Conservation (phyloP, 2,888 invertebrate genomes). For the Bellardia bayeri region DNA sequence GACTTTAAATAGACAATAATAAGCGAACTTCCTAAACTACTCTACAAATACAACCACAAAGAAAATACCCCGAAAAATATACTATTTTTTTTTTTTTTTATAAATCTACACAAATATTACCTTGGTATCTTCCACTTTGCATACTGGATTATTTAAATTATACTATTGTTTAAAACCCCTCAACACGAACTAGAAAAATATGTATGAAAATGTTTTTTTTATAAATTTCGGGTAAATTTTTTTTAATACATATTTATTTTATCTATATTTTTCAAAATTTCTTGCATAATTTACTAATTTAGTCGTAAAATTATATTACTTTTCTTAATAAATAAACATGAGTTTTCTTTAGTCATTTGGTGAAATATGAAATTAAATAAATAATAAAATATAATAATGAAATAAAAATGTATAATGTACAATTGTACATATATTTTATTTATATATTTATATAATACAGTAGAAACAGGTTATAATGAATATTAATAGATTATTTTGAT, state of each 20-base stretch:
- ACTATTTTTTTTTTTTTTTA: slow-evolving; percentile 24
- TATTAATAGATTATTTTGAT: not conserved
- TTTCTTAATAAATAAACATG: slow-evolving; percentile 20
- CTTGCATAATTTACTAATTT: not conserved
- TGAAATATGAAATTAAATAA: slow-evolving; percentile 1
- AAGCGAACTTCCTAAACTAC: slow-evolving; percentile 38
- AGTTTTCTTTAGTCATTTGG: slow-evolving; percentile 58
- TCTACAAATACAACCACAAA: slow-evolving; percentile 1
- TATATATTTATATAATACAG: not conserved
- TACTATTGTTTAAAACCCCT: not conserved
- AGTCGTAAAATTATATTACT: not conserved
- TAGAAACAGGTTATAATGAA: not conserved
- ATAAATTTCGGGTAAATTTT: slow-evolving; percentile 50
- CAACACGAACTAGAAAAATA: slow-evolving; percentile 25
- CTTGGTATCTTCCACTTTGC: not conserved
- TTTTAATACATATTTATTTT: not conserved
- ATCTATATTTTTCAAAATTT: slow-evolving; percentile 18
- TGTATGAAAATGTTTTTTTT: slow-evolving; percentile 25
- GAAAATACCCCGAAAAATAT: not conserved
- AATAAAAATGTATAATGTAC: no score
- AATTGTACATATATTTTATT: not conserved
- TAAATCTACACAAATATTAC: slow-evolving; percentile 10
- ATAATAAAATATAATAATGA: not conserved
- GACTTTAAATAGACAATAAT: slow-evolving; percentile 43
- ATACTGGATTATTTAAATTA: slow-evolving; percentile 37